phyloP scores from a whole-genome alignment of 1,140 invertebrate species.

The Psilanteris sp. region DNA sequence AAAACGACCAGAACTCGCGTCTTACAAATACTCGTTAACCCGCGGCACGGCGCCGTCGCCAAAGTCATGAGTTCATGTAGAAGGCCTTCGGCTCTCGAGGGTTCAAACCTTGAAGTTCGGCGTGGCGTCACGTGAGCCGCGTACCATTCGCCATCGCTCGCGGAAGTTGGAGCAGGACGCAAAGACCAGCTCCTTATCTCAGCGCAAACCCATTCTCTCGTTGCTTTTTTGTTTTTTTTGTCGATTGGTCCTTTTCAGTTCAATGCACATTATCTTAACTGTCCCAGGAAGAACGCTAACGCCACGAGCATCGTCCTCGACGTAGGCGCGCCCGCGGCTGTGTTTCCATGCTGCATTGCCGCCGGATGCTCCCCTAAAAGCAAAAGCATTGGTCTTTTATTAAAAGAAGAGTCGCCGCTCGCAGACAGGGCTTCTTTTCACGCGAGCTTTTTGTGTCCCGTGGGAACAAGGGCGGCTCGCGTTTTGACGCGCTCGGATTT shows the following conservation, averaged over 20 bases:
- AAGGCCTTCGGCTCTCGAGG: constrained; percentile 46
- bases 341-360: constrained; percentile 89
- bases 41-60: constrained; percentile 26
- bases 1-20: constrained; percentile 40
- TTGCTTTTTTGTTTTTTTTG: constrained; percentile 13
- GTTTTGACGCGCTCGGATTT: no score
- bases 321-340: constrained; percentile 75
- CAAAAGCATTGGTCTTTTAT: constrained; percentile 66
- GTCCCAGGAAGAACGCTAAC: constrained; percentile 75
- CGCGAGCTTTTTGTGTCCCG: constrained; percentile 31
- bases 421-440: constrained; percentile 44
- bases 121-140: no score
- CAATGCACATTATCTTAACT: constrained; percentile 78
- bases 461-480: constrained; percentile 18
- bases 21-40: constrained; percentile 53
- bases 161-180: constrained; percentile 41
- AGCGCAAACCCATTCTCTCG: constrained; percentile 34
- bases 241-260: constrained; percentile 56
- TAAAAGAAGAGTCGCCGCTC: constrained; percentile 39
- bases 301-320: constrained; percentile 75
- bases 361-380: constrained; percentile 89
- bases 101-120: constrained; percentile 45
- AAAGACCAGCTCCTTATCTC: constrained; percentile 44
- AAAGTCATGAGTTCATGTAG: constrained; percentile 50
- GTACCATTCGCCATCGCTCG: constrained; percentile 22